Base-by-base conservation (phyloP, 2,888 invertebrate genomes). In the Sinelater perroti region DNA sequence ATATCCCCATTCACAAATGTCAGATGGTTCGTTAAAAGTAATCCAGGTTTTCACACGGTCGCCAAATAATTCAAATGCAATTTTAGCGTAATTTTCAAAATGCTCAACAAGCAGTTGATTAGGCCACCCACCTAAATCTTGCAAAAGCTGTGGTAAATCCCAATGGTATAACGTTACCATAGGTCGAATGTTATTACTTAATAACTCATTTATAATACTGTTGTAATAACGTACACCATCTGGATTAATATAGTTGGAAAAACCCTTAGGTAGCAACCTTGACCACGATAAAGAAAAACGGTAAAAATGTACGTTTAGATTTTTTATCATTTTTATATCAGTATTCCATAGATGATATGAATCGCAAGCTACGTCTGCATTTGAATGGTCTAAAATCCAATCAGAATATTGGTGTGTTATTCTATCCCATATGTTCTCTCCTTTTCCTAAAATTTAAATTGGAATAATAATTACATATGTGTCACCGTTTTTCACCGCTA, bases 91-190 rank as follows among this genome's bases (percentile, higher is more conserved):
- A 62, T 85, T 82, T 7, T 77, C 79, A 68, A 86, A 89, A 72
- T 84, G 85, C 24, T 84, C 82, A 0, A 81, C 82, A 44, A 86
- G 80, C 6, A 81, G 59, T 72, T 80, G 8, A 81, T 77, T 63
- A 75, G 83, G 80, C 86, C 86, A 87, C 0, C 87, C 87, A 0
- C 87, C 87, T 2, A 85, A 71, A 35, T 84, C 82, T 77, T 85
- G 82, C 11, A 85, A 72, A 3, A 67, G 56, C 66, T 85, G 82
- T 85, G 87, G n/a, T n/a, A n/a, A n/a, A n/a, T n/a, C n/a, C n/a
- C n/a, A n/a, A n/a, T n/a, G n/a, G n/a, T n/a, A n/a, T 71, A 87
- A 76, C 0, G 85, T 86, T 3, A 84, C 80, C 31, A 84, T 66
- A 0, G 88, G 87, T 40, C 75, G 66, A 46, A 90, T 85, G 10